Base-by-base conservation (phyloP, 2,797 vertebrate genomes). In the Falco concolor region DNA sequence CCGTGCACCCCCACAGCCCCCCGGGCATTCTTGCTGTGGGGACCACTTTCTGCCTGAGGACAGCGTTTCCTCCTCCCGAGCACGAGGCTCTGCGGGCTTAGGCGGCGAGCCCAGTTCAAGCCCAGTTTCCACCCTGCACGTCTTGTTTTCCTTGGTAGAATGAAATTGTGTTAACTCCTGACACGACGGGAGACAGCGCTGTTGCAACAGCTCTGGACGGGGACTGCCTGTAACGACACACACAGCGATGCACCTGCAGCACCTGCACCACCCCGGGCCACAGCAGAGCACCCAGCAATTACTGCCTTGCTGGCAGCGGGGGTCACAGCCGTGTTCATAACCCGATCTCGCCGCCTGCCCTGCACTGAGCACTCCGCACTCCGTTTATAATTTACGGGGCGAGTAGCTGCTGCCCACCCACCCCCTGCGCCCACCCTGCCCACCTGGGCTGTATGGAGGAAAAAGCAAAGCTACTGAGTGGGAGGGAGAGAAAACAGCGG, bases 251-350 rank as follows among this genome's bases (percentile, higher is more conserved):
- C 38, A 38, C 38, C 38, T 38, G 38, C 38, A 38, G 36, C 14
- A 22, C 18, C n/a, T 14, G 60, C 42, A 60, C 3, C 32, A 5
- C 16, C 12, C 0, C 0, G 8, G 6, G 5, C 5, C n/a, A 18
- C 0, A 6, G 88, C 49, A 67, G 8, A 76, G 34, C 83, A 53
- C 40, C 44, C 53, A 70, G 74, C 11, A 11, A 15, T 6, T 22
- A 5, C 56, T 32, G 61, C 38, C 57, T 38, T 38, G 38, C 38
- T 38, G 38, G 38, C 38, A 38, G 38, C 10, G 38, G 10, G 38
- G 38, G 42, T 80, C 49, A 34, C 42, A 38, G 2, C 19, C 4
- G 2, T 12, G 12, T 7, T 13, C 8, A 6, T 2, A 38, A 12
- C 56, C 68, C 6, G 50, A 17, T 11, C 84, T 24, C 27, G 0